Conservation (phyloP, 2,888 invertebrate species). For the Melolontha melolontha region DNA sequence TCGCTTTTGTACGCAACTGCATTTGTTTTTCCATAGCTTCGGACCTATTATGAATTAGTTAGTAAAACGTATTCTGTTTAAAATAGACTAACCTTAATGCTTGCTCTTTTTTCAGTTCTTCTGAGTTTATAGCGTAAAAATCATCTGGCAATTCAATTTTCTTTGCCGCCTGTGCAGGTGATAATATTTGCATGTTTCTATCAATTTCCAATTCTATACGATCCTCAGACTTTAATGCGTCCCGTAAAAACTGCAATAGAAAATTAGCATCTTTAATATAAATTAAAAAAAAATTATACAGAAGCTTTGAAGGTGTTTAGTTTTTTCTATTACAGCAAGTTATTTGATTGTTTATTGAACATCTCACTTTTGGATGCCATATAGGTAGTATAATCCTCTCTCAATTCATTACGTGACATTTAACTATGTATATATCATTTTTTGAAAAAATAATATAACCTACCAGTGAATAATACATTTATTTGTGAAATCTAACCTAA, state of each 20-base stretch:
- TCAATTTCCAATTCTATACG: constrained; percentile 87
- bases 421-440: too few relatives aligned
- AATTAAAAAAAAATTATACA: too few relatives aligned
- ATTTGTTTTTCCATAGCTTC: constrained; percentile 85
- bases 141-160: constrained; percentile 81
- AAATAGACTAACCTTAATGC: constrained; percentile 72
- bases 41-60: constrained; percentile 65
- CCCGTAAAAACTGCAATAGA: constrained; percentile 73
- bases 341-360: too few relatives aligned
- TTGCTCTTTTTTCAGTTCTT: constrained; percentile 88
- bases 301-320: too few relatives aligned
- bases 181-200: constrained; percentile 85
- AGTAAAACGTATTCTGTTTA: neutral
- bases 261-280: neutral
- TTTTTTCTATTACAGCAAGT: too few relatives aligned
- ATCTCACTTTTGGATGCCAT: too few relatives aligned
- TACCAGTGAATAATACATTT: too few relatives aligned
- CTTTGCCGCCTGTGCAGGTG: constrained; percentile 79
- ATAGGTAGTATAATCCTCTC: too few relatives aligned
- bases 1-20: constrained; percentile 92
- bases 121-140: constrained; percentile 84
- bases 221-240: constrained; percentile 83
- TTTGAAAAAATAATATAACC: too few relatives aligned
- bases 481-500: too few relatives aligned
- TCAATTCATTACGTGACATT: too few relatives aligned